These are phyloP conservation scores for Fukomys damarensis DNA, from an alignment of 2,113 vertebrate species.

Conservation along the genomic window DNA sequence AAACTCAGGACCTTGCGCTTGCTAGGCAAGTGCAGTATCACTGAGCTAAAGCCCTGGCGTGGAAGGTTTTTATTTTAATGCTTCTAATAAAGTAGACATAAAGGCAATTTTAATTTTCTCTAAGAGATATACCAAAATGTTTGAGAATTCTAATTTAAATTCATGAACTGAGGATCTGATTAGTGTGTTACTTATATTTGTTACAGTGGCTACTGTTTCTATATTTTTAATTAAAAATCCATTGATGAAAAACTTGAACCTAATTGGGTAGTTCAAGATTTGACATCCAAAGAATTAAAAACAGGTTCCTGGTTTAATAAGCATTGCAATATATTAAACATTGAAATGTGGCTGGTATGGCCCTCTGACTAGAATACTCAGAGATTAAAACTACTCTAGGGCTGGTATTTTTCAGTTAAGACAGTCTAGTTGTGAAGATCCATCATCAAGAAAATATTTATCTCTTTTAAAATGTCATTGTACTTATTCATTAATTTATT, in stretches of 20 bases:
- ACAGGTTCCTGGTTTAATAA: background rate
- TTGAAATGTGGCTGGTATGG: background rate
- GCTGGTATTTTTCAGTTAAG: background rate
- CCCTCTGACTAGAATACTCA: background rate
- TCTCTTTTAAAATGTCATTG: background rate
- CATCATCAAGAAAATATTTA: background rate
- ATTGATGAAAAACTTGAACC: constrained; percentile 21
- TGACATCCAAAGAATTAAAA: constrained; percentile 25
- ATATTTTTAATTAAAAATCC: constrained; percentile 13
- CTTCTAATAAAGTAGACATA: constrained; percentile 28
- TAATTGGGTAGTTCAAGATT: constrained; percentile 40
- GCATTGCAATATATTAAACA: background rate
- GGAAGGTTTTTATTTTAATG: background rate
- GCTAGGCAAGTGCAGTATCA: too few relatives aligned
- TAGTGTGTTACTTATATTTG: background rate
- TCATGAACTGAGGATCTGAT: background rate
- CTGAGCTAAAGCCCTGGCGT: too few relatives aligned
- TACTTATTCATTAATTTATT: constrained; percentile 4
- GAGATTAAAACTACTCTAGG: background rate
- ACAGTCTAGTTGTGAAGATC: background rate
- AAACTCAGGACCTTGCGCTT: too few relatives aligned
- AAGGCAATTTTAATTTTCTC: constrained; percentile 35
- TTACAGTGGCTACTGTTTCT: background rate
- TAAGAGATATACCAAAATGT: background rate
- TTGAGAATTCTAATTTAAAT: constrained; percentile 37